Evolutionary conservation across 2,888 invertebrate species (phyloP), one percentile per base, ranked within the genome.

Genomic region (Trichacis sp.): DNA sequence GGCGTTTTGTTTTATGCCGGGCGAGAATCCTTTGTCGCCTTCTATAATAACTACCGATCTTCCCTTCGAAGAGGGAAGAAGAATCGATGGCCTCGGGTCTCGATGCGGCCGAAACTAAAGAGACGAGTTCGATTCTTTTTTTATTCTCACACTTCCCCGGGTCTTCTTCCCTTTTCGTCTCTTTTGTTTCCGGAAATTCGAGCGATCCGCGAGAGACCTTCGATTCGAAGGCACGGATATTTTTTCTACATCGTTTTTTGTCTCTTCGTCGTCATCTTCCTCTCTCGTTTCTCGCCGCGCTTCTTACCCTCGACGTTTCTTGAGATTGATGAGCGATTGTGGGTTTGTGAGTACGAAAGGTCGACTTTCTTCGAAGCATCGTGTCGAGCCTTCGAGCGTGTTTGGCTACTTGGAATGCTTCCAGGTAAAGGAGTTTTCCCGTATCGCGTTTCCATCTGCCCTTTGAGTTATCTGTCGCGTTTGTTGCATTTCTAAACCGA

Each of bases 211-310:
- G 51, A 49, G 64, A 69, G 64, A 69, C 69, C 65, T 69, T 58
- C 64, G 62, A 60, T 67, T 64, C 67, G 64, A 69, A 69, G 69
- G 69, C 69, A 69, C 69, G 62, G 67, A 57, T 58, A 64, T 66
- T 64, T 70, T 63, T 64, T 60, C 46, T 59, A 59, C 50, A n/a
- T 29, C 15, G 57, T 58, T 30, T n/a, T n/a, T n/a, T n/a, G n/a
- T n/a, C n/a, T n/a, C n/a, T 50, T 68, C 61, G 57, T 58, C 68
- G 47, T 65, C 52, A 60, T 42, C 30, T 12, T 36, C 19, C 19
- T 47, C 42, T 51, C 29, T 57, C 53, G 45, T 12, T 47, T 51
- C 19, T 57, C 48, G 33, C 18, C 59, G 59, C 54, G 57, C 61
- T 51, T 57, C 57, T 47, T 40, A 65, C 61, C 51, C 67, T 64